Evolutionary conservation across 2,797 vertebrate genomes (phyloP), one percentile per base, ranked within the genome.

Genomic region (Ptychadena robeensis): DNA sequence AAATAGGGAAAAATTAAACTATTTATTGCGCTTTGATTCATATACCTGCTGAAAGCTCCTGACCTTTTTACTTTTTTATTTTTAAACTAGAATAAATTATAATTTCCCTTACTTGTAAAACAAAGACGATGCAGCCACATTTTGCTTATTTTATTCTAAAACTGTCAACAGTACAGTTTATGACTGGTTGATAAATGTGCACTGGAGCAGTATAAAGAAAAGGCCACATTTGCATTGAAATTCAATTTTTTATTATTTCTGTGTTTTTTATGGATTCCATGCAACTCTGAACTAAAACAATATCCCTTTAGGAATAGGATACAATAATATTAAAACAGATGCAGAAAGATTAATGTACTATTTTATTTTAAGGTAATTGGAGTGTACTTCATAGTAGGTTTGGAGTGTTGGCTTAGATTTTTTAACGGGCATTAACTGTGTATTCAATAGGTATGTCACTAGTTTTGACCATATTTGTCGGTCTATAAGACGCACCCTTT

Each of bases 141-240:
- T 73, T 86, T 86, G 38, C 82, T 87, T 88, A 86, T 89, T 92
- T 90, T 76, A 86, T 85, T 81, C 70, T 77, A 78, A 82, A 0
- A 32, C 85, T 89, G 88, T 91, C 90, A 93, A 88, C 78, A 82
- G 85, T 80, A 79, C 83, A 68, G 76, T 73, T 86, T 81, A 87
- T 87, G 81, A 85, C 81, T 85, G 22, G 70, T 88, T 92, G 91
- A 92, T 89, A 88, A 92, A 92, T 91, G 90, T 88, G 90, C 3
- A 0, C 79, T 91, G 88, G 87, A 86, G 89, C 84, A 86, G 86
- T 92, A 89, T 64, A 91, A 85, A 86, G 90, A 92, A 94, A 93
- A 94, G 92, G 92, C 89, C 92, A 93, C 91, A 93, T 94, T 93
- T 93, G 91, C 93, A 94, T 93, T 89, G 90, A 91, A 92, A 93